Conservation (phyloP, 2,888 invertebrate genomes). For the Ametastegia equiseti region DNA sequence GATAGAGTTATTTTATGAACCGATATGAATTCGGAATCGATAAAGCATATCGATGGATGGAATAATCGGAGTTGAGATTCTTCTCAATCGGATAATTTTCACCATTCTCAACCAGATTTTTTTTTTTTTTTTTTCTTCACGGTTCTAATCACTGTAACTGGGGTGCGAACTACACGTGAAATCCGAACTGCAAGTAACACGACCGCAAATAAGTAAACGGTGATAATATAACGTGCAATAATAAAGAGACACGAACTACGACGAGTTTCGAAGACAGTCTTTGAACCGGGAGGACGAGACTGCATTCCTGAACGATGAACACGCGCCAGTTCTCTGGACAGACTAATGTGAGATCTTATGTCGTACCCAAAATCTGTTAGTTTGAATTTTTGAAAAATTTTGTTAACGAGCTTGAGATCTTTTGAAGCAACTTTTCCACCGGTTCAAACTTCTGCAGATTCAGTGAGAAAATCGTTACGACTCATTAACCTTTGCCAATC, state of each 20-base stretch:
- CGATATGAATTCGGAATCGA: neutral
- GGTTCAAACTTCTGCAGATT: too few species aligned
- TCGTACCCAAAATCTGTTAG: neutral
- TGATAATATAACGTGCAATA: conserved; percentile 22
- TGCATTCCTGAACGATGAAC: conserved; percentile 66
- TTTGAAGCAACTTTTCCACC: too few species aligned
- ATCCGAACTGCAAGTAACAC: neutral
- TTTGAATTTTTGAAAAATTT: neutral
- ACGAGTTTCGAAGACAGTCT: conserved; percentile 11
- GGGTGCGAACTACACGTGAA: neutral
- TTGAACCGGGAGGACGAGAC: conserved; percentile 55
- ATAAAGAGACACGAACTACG: conserved; percentile 7
- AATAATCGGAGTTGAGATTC: neutral
- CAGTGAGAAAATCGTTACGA: too few species aligned
- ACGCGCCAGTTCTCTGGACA: conserved; percentile 7
- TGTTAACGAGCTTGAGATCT: too few species aligned
- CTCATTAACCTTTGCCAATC: too few species aligned
- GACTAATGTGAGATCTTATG: neutral
- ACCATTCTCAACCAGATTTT: neutral
- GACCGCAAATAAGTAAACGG: conserved; percentile 17
- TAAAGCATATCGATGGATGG: neutral
- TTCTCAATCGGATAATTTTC: neutral
- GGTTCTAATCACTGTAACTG: conserved; percentile 4
- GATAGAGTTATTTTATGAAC: neutral
- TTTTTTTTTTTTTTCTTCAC: neutral